Evolutionary conservation across 2,113 vertebrate species (phyloP).

Genomic region (Neogobius melanostomus): DNA sequence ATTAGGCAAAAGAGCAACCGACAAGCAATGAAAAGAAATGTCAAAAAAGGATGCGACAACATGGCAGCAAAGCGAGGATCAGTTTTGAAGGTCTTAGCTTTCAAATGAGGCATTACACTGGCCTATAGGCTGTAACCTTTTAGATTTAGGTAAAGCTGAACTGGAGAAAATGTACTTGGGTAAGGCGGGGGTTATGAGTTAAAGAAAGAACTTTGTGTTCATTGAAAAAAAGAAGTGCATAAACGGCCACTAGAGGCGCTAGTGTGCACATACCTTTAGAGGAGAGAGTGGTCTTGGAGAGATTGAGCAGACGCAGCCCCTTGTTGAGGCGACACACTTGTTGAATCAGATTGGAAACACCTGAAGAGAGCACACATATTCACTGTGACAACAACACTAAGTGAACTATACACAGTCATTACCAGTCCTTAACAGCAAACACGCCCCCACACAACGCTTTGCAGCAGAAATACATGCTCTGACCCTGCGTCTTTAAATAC

Average conservation of each 20-base stretch:
- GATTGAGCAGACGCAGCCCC: conserved; percentile 85
- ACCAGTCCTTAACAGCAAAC: conserved; percentile 9
- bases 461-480: conserved; percentile 12
- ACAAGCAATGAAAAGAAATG: too few relatives aligned
- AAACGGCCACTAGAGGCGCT: conserved; percentile 22
- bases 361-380: conserved; percentile 49
- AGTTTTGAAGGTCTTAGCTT: too few relatives aligned
- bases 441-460: conserved; percentile 15
- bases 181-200: too few relatives aligned
- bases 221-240: not conserved
- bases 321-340: conserved; percentile 87
- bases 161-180: too few relatives aligned
- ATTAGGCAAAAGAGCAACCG: too few relatives aligned
- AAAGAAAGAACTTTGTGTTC: not conserved
- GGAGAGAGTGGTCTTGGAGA: conserved; percentile 87
- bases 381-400: not conserved
- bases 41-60: too few relatives aligned
- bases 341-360: conserved; percentile 86
- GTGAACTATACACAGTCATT: not conserved
- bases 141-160: too few relatives aligned
- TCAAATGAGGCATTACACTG: too few relatives aligned
- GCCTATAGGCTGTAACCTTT: too few relatives aligned
- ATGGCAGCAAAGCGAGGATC: too few relatives aligned
- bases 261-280: conserved; percentile 78
- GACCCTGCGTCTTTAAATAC: conserved; percentile 6